A percentile compares a stretch with the other conserved stretches of the same genome.
These are phyloP conservation scores for Falco concolor DNA, from an alignment of 2,797 vertebrate genomes.

Conservation along the genomic window DNA sequence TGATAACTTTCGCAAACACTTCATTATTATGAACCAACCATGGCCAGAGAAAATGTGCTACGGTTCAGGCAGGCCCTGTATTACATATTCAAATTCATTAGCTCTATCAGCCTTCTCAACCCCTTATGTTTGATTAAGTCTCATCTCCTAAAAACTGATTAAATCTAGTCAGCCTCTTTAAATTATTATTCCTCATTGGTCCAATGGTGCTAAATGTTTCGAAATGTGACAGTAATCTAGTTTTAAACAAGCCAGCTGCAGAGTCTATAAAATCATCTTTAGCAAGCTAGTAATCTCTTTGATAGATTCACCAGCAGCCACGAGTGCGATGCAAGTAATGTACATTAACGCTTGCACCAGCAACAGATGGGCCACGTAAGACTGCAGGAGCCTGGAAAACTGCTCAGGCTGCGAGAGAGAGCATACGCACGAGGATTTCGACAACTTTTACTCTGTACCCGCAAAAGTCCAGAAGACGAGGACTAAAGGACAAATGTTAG, in stretches of 20 bases:
- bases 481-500: neutral
- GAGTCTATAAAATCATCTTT: conserved; percentile 38
- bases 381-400: neutral
- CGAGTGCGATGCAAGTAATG: neutral
- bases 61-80: neutral
- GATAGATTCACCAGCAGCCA: conserved; percentile 15
- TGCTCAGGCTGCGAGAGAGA: neutral
- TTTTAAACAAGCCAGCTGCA: conserved; percentile 58
- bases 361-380: neutral
- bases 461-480: neutral
- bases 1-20: neutral
- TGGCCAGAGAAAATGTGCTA: neutral
- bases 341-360: neutral
- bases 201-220: conserved; percentile 17
- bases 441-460: neutral
- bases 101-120: neutral
- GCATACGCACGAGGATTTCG: neutral
- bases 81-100: conserved; percentile 11
- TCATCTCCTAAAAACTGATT: conserved; percentile 41
- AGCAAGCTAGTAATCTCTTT: neutral
- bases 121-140: conserved; percentile 26
- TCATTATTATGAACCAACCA: neutral
- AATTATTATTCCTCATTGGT: conserved; percentile 40
- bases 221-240: conserved; percentile 50
- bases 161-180: conserved; percentile 5